phyloP scores from a whole-genome alignment of 2,888 invertebrate genomes.

The Andrena bicolor region DNA sequence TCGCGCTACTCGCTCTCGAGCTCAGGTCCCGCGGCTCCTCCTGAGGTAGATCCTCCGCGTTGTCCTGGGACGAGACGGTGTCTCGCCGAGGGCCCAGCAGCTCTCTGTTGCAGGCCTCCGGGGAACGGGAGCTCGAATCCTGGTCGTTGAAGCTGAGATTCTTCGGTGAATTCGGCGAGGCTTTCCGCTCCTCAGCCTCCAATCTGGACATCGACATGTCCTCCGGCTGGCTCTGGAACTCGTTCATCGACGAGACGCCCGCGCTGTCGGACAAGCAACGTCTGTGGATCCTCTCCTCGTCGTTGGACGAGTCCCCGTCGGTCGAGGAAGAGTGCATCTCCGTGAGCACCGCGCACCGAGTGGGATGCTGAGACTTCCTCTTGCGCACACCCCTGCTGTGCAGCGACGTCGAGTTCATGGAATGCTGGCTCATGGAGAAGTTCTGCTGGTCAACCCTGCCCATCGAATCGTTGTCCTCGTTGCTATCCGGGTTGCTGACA shows the following conservation, averaged over 20 bases:
- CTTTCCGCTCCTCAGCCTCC: constrained; percentile 79
- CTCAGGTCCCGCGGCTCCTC: constrained; percentile 82
- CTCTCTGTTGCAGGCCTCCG: constrained; percentile 64
- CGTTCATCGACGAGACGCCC: constrained; percentile 55
- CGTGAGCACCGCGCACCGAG: constrained; percentile 89
- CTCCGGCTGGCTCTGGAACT: constrained; percentile 84
- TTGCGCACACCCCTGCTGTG: constrained; percentile 87
- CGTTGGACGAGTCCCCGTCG: constrained; percentile 88
- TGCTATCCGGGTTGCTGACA: constrained; percentile 88
- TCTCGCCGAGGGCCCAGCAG: constrained; percentile 37
- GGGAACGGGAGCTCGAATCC: constrained; percentile 74
- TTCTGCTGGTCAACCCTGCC: constrained; percentile 78
- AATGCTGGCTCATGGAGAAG: constrained; percentile 76
- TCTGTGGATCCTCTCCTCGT: constrained; percentile 80
- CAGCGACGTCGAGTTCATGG: constrained; percentile 75
- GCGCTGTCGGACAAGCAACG: constrained; percentile 58
- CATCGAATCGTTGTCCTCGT: constrained; percentile 86
- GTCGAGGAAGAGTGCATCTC: constrained; percentile 87
- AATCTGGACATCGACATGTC: constrained; percentile 84
- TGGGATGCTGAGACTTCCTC: constrained; percentile 95
- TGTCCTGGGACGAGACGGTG: constrained; percentile 41
- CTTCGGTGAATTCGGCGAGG: constrained; percentile 75
- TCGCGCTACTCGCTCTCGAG: constrained; percentile 80
- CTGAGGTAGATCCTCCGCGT: constrained; percentile 72
- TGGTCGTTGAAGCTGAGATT: constrained; percentile 67